These are phyloP conservation scores for Leptinotarsa juncta DNA, from an alignment of 2,888 invertebrate genomes.

Conservation along the genomic window DNA sequence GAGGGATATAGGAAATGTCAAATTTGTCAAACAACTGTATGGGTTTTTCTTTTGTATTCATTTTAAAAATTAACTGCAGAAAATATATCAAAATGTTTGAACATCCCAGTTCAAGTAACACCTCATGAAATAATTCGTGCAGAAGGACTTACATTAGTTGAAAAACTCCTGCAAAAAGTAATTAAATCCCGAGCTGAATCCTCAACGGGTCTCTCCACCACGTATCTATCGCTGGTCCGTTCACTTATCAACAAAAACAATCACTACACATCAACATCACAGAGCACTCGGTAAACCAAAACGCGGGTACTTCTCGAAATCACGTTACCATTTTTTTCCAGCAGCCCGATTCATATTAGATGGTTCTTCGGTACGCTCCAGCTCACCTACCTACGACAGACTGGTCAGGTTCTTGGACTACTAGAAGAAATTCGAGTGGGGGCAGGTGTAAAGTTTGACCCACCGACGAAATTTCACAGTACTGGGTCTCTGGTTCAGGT, in stretches of 20 bases:
- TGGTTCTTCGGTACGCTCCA: slow-evolving; percentile 27
- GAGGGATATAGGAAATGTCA: too few relatives aligned
- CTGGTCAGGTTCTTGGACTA: slow-evolving; percentile 39
- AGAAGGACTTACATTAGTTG: not conserved
- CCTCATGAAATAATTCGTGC: not conserved
- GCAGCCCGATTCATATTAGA: slow-evolving; percentile 32
- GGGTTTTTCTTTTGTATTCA: too few relatives aligned
- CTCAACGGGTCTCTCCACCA: not conserved
- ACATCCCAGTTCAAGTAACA: not conserved
- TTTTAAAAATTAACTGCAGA: too few relatives aligned
- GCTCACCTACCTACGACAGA: slow-evolving; percentile 30
- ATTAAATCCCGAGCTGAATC: not conserved
- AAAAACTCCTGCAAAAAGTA: not conserved
- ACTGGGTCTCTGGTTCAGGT: slow-evolving; percentile 41
- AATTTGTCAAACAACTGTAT: too few relatives aligned
- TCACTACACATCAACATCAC: slow-evolving; percentile 34
- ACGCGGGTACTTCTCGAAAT: slow-evolving; percentile 24
- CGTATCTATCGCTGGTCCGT: not conserved
- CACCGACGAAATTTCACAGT: slow-evolving; percentile 44
- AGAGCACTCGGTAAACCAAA: slow-evolving; percentile 20
- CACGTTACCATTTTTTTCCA: slow-evolving; percentile 38
- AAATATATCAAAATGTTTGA: too few relatives aligned
- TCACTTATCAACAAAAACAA: slow-evolving; percentile 12
- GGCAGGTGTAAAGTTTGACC: slow-evolving; percentile 42
- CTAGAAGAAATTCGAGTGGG: slow-evolving; percentile 44